Percentiles rank a stretch among this genome's conserved stretches.
Conservation (phyloP, 2,113 vertebrate genomes). For the Pampusana beccarii region DNA sequence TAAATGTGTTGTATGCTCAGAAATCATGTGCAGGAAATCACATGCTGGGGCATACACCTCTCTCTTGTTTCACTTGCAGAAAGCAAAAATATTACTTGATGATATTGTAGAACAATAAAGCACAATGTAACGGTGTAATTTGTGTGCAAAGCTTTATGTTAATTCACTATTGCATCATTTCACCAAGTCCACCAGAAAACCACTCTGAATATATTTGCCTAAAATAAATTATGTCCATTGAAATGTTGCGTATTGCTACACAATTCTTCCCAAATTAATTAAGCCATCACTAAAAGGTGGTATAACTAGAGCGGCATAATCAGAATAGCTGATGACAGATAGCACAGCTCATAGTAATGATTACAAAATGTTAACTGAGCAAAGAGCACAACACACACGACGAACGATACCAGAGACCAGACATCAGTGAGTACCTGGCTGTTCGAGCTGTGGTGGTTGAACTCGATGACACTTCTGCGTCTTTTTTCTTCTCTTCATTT, state of each 20-base stretch:
- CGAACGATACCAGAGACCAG: background rate
- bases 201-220: background rate
- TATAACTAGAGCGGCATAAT: background rate
- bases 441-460: slow-evolving; percentile 89
- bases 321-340: background rate
- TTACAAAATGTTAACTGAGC: background rate
- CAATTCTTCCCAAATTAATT: background rate
- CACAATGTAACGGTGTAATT: background rate
- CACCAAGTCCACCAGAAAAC: background rate
- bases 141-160: background rate
- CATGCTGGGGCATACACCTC: background rate
- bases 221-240: background rate
- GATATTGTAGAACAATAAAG: background rate
- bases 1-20: background rate
- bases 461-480: slow-evolving; percentile 80
- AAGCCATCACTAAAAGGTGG: background rate
- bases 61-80: background rate
- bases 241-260: too few relatives aligned
- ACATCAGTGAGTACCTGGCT: slow-evolving; percentile 82
- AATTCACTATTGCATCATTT: background rate
- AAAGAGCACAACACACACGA: background rate
- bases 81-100: background rate
- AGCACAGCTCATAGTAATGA: background rate
- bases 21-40: background rate
- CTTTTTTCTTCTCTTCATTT: slow-evolving; percentile 87